Conservation (phyloP, 2,888 invertebrate genomes). For the Loripinus fragilis region DNA sequence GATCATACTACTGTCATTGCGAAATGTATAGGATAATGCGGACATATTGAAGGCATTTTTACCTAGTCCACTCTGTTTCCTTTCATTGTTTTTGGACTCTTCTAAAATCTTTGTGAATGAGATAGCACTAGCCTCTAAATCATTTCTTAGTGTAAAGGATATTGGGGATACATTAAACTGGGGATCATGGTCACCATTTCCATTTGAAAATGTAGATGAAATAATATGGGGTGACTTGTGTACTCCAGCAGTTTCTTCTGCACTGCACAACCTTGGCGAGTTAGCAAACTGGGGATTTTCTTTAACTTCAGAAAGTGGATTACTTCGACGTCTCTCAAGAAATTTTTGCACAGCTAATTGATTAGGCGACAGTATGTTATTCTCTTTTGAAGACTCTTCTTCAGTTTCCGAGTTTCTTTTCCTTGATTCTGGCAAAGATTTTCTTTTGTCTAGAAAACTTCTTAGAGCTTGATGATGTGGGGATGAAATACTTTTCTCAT, state of each 20-base stretch:
- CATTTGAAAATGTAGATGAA: constrained; percentile 46
- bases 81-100: constrained; percentile 28
- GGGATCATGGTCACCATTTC: constrained; percentile 13
- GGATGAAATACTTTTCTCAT: constrained; percentile 43
- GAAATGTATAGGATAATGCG: constrained; percentile 51
- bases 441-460: constrained; percentile 43
- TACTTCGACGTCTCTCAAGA: constrained; percentile 31
- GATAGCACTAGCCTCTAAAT: constrained; percentile 8
- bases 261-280: background rate
- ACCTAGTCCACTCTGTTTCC: constrained; percentile 1
- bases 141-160: constrained; percentile 35
- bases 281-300: background rate
- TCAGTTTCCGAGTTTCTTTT: background rate
- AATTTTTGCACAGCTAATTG: constrained; percentile 51
- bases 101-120: constrained; percentile 32
- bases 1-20: constrained; percentile 58
- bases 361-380: constrained; percentile 42
- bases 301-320: background rate
- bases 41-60: constrained; percentile 39
- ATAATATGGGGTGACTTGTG: constrained; percentile 7
- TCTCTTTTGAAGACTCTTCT: background rate
- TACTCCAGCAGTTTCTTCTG: background rate
- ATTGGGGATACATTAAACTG: constrained; percentile 41
- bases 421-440: background rate
- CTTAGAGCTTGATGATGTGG: constrained; percentile 54